phyloP scores from a whole-genome alignment of 2,888 invertebrate species.

The Flexamia atlantica region DNA sequence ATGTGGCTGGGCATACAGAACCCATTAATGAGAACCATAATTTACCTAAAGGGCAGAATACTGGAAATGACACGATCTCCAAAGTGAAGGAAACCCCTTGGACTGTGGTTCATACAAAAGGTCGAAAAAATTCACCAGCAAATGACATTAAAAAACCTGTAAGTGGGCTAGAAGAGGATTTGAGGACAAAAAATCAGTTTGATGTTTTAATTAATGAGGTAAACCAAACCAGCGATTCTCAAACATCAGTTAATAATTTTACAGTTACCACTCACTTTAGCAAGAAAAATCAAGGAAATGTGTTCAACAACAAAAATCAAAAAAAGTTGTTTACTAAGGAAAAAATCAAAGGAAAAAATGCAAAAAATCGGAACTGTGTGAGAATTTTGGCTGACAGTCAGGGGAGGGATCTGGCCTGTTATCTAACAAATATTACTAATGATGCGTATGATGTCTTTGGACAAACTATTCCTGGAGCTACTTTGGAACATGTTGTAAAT shows the following conservation, averaged over 20 bases:
- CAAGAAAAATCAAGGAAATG: no score
- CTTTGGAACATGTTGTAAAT: neutral
- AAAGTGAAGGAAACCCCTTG: neutral
- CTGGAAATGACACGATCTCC: no score
- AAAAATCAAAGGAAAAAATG: neutral
- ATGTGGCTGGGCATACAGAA: no score
- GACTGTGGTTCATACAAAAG: neutral
- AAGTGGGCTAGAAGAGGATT: no score
- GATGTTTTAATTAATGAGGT: neutral
- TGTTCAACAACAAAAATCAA: no score
- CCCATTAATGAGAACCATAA: no score
- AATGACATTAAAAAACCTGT: neutral
- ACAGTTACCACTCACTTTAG: no score
- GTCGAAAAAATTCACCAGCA: neutral
- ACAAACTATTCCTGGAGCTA: neutral
- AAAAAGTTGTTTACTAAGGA: neutral
- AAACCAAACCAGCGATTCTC: neutral
- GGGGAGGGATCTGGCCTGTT: neutral
- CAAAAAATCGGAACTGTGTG: neutral
- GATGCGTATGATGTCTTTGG: neutral
- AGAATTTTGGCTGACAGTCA: conserved; percentile 13
- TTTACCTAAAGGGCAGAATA: no score
- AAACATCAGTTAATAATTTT: no score
- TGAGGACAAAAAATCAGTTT: conserved; percentile 4
- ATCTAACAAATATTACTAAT: neutral